Percentiles rank a stretch among this genome's conserved stretches.
Conservation (phyloP, 2,113 vertebrate genomes). For the Eretmochelys imbricata region DNA sequence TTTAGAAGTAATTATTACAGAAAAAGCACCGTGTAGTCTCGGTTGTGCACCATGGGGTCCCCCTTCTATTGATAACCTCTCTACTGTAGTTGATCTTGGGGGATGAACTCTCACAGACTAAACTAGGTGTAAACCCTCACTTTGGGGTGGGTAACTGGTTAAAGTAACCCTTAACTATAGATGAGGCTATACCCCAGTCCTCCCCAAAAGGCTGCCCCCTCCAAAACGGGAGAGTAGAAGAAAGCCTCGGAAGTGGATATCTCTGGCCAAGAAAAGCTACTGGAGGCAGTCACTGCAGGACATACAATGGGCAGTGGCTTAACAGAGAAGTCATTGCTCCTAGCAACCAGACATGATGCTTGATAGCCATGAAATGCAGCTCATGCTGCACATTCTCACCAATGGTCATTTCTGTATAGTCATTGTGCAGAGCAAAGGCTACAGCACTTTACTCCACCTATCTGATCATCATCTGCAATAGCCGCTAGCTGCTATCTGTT, state of each 20-base stretch:
- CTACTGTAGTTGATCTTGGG: background rate
- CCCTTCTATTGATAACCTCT: background rate
- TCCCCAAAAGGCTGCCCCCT: background rate
- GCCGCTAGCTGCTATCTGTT: constrained; percentile 41
- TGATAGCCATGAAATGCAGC: background rate
- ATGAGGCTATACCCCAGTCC: background rate
- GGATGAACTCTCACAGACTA: background rate
- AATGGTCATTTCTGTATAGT: background rate
- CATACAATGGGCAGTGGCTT: accelerated
- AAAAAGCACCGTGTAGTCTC: background rate
- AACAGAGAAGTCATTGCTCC: background rate
- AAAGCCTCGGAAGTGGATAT: accelerated
- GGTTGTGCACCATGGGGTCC: background rate
- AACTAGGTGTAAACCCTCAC: background rate
- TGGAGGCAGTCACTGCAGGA: background rate
- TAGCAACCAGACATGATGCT: accelerated
- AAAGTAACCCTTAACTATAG: background rate
- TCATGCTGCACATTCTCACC: background rate
- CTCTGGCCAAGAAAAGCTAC: background rate
- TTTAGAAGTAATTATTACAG: background rate
- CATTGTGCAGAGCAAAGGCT: background rate
- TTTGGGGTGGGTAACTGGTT: background rate
- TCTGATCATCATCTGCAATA: background rate
- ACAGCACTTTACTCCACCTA: constrained; percentile 14
- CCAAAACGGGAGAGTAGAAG: accelerated